Evolutionary conservation across 2,888 invertebrate species (phyloP), one percentile per base, ranked within the genome.

Genomic region (Sinopyrophorus schimmeli): DNA sequence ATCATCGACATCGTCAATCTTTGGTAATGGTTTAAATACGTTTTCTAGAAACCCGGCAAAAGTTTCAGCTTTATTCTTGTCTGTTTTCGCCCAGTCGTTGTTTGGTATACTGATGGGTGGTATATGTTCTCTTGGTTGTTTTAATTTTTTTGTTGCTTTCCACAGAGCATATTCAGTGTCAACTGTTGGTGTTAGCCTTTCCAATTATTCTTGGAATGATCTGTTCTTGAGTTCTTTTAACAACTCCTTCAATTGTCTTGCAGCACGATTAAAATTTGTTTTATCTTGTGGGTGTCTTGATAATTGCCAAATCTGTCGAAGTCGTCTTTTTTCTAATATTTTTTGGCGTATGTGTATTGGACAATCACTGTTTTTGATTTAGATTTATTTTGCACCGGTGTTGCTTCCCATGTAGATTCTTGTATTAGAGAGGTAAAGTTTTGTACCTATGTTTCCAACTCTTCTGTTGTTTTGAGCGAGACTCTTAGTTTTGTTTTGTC

Each of bases 141-240:
- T 27, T 10, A 7, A 14, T n/a, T 14, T 27, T 24, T 7, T 24
- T 7, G 5, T 24, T 2, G 30, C 20, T 35, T 35, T 35, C 35
- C 20, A 23, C 20, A 35, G 35, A 11, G 35, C 23, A 20, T 37
- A 37, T 37, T 37, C 14, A 2, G 23, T 24, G 26, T 37, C 17
- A 37, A 24, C 37, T 37, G 37, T 23, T 24, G 37, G 24, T 37
- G 31, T 31, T 31, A 38, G 23, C 17, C 10, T 38, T 38, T 38
- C 38, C 17, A 38, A 17, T 5, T 38, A 38, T 38, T 38, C 26
- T 11, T 38, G 17, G 20, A 26, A 24, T 38, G 24, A 38, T 5
- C 17, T 5, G 17, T 15, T 15, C 15, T 21, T 38, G 24, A 38
- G 26, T 38, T 24, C 12, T 39, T 17, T 39, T 39, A 39, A 24